Percentiles rank a stretch among this genome's conserved stretches.
Conservation (phyloP, 1,140 invertebrate species). For the Spodoptera frugiperda region DNA sequence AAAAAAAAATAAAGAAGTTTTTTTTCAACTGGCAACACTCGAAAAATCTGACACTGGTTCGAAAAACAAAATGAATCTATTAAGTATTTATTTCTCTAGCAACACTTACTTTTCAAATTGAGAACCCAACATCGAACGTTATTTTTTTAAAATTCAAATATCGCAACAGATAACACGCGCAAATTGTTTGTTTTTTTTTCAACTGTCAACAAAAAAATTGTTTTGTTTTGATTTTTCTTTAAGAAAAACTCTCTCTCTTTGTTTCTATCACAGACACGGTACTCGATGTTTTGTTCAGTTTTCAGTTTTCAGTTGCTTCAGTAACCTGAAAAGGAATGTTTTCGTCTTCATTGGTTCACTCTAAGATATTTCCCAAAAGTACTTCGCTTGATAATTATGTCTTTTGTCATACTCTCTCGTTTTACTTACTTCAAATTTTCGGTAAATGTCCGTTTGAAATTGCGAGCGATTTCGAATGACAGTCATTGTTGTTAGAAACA, state of each 20-base stretch:
- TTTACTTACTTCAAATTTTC: background rate
- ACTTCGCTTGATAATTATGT: slow-evolving; percentile 32
- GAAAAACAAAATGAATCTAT: no score
- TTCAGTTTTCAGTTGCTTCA: slow-evolving; percentile 38
- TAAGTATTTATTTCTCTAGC: slow-evolving; percentile 4
- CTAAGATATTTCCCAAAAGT: slow-evolving; percentile 26
- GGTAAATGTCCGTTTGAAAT: background rate
- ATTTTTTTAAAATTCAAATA: slow-evolving; percentile 57
- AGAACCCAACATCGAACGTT: slow-evolving; percentile 72
- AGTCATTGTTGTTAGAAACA: background rate
- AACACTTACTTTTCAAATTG: slow-evolving; percentile 73
- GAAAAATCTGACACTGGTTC: slow-evolving; percentile 27
- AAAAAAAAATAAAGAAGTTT: slow-evolving; percentile 3
- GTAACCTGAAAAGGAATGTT: slow-evolving; percentile 37
- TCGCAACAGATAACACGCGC: slow-evolving; percentile 77
- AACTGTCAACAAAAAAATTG: slow-evolving; percentile 56
- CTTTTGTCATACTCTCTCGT: background rate
- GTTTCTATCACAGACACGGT: slow-evolving; percentile 74
- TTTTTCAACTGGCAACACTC: slow-evolving; percentile 41
- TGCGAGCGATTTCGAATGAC: background rate
- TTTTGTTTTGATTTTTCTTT: slow-evolving; percentile 29
- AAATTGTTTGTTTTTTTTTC: slow-evolving; percentile 48
- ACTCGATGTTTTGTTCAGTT: slow-evolving; percentile 62
- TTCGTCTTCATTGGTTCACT: slow-evolving; percentile 23
- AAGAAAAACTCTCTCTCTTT: slow-evolving; percentile 58